Evolutionary conservation across 2,797 vertebrate species (phyloP).

Genomic region (Micromesistius poutassou): DNA sequence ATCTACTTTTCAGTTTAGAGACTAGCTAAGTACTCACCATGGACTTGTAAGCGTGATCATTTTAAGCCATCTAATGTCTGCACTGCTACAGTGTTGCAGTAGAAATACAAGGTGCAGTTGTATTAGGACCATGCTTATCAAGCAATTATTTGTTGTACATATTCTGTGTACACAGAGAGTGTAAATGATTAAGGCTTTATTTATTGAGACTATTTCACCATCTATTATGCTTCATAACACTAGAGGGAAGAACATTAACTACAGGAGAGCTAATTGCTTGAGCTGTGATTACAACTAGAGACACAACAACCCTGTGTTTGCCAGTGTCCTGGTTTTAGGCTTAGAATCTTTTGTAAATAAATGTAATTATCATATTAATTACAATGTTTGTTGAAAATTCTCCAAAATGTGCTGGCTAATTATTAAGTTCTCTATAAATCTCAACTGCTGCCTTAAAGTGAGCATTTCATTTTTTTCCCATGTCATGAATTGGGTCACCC

Average conservation of each 20-base stretch:
- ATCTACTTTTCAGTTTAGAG: background rate
- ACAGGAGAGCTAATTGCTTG: background rate
- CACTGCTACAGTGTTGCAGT: background rate
- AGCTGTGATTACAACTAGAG: background rate
- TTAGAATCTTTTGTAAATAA: background rate
- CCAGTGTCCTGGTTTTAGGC: background rate
- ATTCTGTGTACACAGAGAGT: background rate
- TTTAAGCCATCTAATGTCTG: background rate
- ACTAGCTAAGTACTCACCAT: background rate
- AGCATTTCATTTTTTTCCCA: background rate
- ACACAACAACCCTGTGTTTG: background rate
- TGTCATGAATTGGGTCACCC: constrained; percentile 1
- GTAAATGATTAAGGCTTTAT: background rate
- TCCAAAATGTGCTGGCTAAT: background rate
- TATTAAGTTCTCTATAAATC: background rate
- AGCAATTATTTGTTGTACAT: background rate
- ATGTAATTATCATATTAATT: background rate
- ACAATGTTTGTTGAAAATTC: background rate
- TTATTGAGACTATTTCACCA: background rate
- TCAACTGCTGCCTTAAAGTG: background rate
- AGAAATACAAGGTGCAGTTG: background rate
- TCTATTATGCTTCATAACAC: background rate
- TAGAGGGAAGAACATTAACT: background rate
- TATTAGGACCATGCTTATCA: background rate
- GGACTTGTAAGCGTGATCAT: background rate